These are phyloP conservation scores for Chiroxiphia lanceolata DNA, from an alignment of 2,797 vertebrate genomes.

Conservation along the genomic window DNA sequence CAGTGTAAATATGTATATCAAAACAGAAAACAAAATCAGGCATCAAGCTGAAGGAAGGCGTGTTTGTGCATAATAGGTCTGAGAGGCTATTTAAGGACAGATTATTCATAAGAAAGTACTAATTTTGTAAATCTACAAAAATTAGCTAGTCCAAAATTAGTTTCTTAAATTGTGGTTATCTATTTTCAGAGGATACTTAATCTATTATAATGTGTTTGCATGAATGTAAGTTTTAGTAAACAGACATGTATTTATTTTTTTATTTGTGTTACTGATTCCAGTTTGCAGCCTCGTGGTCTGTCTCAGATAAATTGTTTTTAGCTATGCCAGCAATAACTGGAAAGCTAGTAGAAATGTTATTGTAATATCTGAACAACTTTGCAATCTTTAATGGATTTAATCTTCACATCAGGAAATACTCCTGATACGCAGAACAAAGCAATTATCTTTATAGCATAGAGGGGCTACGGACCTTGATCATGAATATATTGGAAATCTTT, in stretches of 20 bases:
- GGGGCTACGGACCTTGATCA: background rate
- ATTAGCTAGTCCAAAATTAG: background rate
- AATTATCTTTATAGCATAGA: conserved; percentile 2
- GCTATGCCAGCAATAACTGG: background rate
- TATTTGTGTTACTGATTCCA: background rate
- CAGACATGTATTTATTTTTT: background rate
- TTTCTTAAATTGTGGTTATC: background rate
- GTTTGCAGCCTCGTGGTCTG: background rate
- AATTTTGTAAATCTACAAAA: background rate
- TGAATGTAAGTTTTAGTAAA: background rate
- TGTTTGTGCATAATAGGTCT: background rate
- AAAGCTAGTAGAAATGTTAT: background rate
- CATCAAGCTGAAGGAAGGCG: background rate
- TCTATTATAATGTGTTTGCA: background rate
- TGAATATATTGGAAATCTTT: background rate
- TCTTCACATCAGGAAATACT: conserved; percentile 17
- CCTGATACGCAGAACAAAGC: conserved; percentile 20
- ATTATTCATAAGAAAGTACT: background rate
- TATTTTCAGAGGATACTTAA: background rate
- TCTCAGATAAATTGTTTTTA: background rate
- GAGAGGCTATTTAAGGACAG: background rate
- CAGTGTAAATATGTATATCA: background rate
- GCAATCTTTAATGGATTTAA: conserved; percentile 10
- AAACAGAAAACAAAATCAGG: background rate
- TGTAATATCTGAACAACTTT: background rate